Evolutionary conservation across 2,797 vertebrate genomes (phyloP).

Genomic region (Rhinella marina): DNA sequence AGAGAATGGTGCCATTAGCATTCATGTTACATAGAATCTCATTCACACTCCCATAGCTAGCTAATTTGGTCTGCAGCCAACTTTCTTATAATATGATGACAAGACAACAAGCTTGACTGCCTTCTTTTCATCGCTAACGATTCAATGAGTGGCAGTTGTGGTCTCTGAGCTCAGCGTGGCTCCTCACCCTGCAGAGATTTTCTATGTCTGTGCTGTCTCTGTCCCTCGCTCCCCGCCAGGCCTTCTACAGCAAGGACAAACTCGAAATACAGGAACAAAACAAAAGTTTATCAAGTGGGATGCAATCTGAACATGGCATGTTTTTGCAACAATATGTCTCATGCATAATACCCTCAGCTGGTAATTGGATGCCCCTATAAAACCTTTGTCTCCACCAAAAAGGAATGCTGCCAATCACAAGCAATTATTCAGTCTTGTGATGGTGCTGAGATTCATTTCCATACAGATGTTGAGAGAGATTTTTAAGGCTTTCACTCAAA

Average conservation of each 20-base stretch:
- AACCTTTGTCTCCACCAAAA: conserved; percentile 31
- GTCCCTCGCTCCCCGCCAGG: conserved; percentile 62
- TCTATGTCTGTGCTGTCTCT: conserved; percentile 63
- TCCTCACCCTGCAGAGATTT: conserved; percentile 65
- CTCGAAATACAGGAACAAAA: conserved; percentile 16
- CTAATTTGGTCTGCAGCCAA: conserved; percentile 79
- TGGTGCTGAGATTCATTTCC: not conserved
- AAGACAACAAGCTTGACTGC: conserved; percentile 71
- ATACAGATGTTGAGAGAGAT: conserved; percentile 49
- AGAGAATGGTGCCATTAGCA: conserved; percentile 76
- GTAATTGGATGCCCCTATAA: not conserved
- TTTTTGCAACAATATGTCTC: not conserved
- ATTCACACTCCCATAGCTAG: conserved; percentile 80
- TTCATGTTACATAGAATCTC: conserved; percentile 79
- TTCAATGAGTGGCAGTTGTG: conserved; percentile 77
- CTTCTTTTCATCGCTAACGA: conserved; percentile 77
- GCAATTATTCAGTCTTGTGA: conserved; percentile 42
- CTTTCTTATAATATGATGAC: conserved; percentile 72
- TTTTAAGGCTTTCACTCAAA: conserved; percentile 41
- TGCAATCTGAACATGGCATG: not conserved
- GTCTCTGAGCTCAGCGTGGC: conserved; percentile 72
- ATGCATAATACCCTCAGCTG: conserved; percentile 9
- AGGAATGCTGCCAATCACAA: conserved; percentile 38
- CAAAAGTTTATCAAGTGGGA: conserved; percentile 46
- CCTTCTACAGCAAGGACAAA: conserved; percentile 63